A percentile compares a stretch with the other conserved stretches of the same genome.
These are phyloP conservation scores for Ptiloglossa arizonensis DNA, from an alignment of 1,140 invertebrate genomes.

Conservation along the genomic window DNA sequence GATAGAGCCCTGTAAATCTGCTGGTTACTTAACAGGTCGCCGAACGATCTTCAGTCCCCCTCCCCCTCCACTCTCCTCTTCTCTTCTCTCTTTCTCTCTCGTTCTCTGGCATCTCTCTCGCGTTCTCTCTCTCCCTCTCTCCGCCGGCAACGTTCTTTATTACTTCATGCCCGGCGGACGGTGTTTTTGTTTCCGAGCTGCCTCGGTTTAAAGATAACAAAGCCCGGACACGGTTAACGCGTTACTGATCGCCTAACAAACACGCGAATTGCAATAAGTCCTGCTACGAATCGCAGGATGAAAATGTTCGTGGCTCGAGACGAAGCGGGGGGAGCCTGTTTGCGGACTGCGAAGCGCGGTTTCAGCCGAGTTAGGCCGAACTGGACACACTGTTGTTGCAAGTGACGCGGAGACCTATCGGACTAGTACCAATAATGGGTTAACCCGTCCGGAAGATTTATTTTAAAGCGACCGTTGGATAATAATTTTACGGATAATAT, in stretches of 20 bases:
- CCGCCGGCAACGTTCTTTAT: constrained; percentile 57
- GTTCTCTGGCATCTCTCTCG: no score
- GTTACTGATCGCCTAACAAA: constrained; percentile 63
- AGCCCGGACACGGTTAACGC: constrained; percentile 59
- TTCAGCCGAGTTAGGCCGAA: no score
- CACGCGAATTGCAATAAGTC: constrained; percentile 54
- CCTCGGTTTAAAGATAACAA: constrained; percentile 56
- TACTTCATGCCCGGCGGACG: constrained; percentile 56
- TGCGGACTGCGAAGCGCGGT: neutral
- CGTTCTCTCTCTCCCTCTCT: no score
- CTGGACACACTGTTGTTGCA: no score
- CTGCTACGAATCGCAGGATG: constrained; percentile 20
- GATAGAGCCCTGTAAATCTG: constrained; percentile 78
- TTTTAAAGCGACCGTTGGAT: no score
- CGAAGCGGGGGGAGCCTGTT: no score
- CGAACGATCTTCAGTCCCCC: constrained; percentile 62
- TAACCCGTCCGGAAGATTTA: no score
- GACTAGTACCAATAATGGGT: no score
- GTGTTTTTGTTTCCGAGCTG: constrained; percentile 49
- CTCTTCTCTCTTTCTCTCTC: no score
- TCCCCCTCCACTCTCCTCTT: constrained; percentile 27
- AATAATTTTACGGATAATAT: no score
- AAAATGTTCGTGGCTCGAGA: constrained; percentile 17
- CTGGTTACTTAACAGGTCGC: constrained; percentile 74
- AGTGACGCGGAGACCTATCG: no score